Evolutionary conservation across 1,140 invertebrate species (phyloP), one percentile per base, ranked within the genome.

Genomic region (Hetaerina americana): DNA sequence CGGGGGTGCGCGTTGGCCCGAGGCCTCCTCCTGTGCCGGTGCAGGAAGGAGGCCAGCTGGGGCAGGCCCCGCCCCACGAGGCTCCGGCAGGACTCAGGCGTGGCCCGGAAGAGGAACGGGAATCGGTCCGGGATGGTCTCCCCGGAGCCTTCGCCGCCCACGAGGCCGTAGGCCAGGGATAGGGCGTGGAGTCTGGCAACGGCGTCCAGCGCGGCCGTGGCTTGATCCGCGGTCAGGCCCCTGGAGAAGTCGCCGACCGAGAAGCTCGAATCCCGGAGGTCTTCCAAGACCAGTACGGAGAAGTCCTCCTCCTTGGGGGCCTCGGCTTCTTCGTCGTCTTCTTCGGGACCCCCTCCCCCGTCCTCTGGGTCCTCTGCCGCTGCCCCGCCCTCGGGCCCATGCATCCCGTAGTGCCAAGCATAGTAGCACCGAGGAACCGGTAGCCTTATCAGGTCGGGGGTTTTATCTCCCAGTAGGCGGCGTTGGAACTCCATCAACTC

Each of bases 21-120:
- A 12, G 40, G 2, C 40, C 40, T 57, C 40, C 40, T 57, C 40
- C 40, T 57, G 40, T 57, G 83, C n/a, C 84, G 83, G 74, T 89
- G 84, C 12, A 92, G 78, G 76, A 92, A 92, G 69, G 84, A 84
- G 29, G 88, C 86, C 6, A 91, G 80, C 77, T 91, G 89, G 0
- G 90, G 90, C 5, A 92, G 78, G 5, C 89, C 90, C 68, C 90
- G 82, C 76, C 90, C 87, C 0, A 92, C 87, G 10, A 92, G 80
- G 73, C 90, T 89, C 69, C 92, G 88, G 76, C 92, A 92, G 0
- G 89, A 90, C 74, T 90, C 88, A 0, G 90, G 89, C 0, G 90
- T 90, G 72, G 87, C 82, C 1, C 87, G 88, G 74, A 92, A 92
- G 5, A 92, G 82, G 75, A 92, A 92, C 8, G 86, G 85, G 76